phyloP scores from a whole-genome alignment of 2,797 vertebrate species.

The Anableps anableps region DNA sequence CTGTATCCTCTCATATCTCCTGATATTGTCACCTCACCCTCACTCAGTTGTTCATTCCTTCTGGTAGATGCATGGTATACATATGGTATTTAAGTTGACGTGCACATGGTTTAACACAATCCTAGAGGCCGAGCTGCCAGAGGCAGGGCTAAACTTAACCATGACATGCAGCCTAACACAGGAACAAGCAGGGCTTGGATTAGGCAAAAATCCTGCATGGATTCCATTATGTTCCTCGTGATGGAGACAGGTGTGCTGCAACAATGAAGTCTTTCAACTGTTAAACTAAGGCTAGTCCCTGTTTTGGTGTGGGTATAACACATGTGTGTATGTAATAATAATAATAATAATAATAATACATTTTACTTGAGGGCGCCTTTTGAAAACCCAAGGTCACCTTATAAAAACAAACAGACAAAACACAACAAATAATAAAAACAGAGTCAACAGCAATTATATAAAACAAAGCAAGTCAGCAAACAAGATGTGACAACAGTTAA shows the following conservation, averaged over 20 bases:
- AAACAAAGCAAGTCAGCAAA: too few species aligned
- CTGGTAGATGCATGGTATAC: slow-evolving; percentile 19
- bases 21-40: slow-evolving; percentile 34
- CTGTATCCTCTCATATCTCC: slow-evolving; percentile 30
- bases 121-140: slow-evolving; percentile 23
- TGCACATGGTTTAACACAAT: slow-evolving; percentile 48
- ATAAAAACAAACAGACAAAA: too few species aligned
- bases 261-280: slow-evolving; percentile 64
- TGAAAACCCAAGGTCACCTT: too few species aligned
- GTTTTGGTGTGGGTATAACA: slow-evolving; percentile 2
- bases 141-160: slow-evolving; percentile 49
- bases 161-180: slow-evolving; percentile 67
- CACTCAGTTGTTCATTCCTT: slow-evolving; percentile 41
- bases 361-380: too few species aligned
- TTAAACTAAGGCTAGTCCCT: slow-evolving; percentile 8
- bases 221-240: slow-evolving; percentile 54
- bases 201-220: slow-evolving; percentile 61
- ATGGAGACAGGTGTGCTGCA: slow-evolving; percentile 68
- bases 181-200: slow-evolving; percentile 68
- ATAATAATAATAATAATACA: too few species aligned
- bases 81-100: slow-evolving; percentile 57
- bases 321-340: background rate
- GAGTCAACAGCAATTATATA: too few species aligned
- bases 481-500: too few species aligned
- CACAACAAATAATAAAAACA: too few species aligned